Percentiles rank a stretch among this genome's conserved stretches.
These are phyloP conservation scores for Xestobium rufovillosum DNA, from an alignment of 2,888 invertebrate species.

Conservation along the genomic window DNA sequence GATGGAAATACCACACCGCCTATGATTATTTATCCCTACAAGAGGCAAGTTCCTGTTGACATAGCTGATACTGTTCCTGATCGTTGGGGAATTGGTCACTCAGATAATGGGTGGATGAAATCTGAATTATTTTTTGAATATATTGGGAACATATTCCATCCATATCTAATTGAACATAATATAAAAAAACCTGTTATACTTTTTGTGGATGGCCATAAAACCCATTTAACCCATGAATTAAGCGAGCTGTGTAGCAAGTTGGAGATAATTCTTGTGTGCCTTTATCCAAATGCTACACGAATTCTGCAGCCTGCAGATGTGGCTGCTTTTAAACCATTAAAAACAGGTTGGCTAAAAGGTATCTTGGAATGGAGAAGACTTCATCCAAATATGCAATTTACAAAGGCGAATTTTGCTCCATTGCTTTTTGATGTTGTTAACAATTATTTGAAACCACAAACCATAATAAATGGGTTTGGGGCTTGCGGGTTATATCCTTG, in stretches of 20 bases:
- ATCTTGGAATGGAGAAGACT: slow-evolving; percentile 28
- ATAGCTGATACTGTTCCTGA: slow-evolving; percentile 32
- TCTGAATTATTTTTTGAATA: no score
- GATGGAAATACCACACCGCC: slow-evolving; percentile 30
- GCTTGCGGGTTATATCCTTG: slow-evolving; percentile 13
- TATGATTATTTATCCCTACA: slow-evolving; percentile 35
- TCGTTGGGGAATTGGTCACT: slow-evolving; percentile 36
- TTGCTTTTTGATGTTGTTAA: slow-evolving; percentile 9
- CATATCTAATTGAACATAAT: slow-evolving; percentile 28
- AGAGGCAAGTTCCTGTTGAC: slow-evolving; percentile 32
- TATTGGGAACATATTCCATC: slow-evolving; percentile 31
- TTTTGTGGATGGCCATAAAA: slow-evolving; percentile 33
- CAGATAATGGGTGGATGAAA: slow-evolving; percentile 41
- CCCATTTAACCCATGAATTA: slow-evolving; percentile 17
- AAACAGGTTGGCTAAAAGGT: slow-evolving; percentile 24
- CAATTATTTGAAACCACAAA: slow-evolving; percentile 5
- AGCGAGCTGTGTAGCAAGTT: slow-evolving; percentile 17
- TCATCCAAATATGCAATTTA: slow-evolving; percentile 15
- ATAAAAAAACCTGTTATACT: slow-evolving; percentile 32
- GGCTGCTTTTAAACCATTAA: slow-evolving; percentile 22
- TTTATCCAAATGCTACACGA: slow-evolving; percentile 25
- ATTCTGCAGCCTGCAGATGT: slow-evolving; percentile 29
- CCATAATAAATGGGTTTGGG: slow-evolving; percentile 11
- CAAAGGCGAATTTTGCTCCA: slow-evolving; percentile 13
- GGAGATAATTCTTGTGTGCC: slow-evolving; percentile 22